Base-by-base conservation (phyloP, 2,797 vertebrate species). In the Synaphobranchus kaupii region DNA sequence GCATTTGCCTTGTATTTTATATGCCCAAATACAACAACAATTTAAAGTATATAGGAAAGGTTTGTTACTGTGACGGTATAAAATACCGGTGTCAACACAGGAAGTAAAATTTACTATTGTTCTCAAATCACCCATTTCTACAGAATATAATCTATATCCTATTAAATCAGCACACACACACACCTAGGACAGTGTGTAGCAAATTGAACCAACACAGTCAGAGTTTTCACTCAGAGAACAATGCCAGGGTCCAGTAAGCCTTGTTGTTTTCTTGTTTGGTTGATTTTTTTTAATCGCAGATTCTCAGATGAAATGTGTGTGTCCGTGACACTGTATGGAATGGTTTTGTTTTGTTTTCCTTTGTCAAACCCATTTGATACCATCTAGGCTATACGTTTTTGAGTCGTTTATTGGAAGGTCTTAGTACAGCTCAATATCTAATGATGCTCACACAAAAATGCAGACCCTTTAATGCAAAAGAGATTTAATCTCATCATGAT, bases 241-340 rank as follows among this genome's bases (percentile, higher is more conserved):
- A 83, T 58, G 50, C 1, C 13, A 34, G 8, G 12, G 13, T 31
- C 52, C 28, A 3, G 10, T 56, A 34, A 84, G 2, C 12, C n/a
- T 39, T 60, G 39, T 6, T 34, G 15, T 84, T 84, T 84, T 25
- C 34, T 66, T 83, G 9, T 54, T 83, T 20, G 0, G 5, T 84
- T 66, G 3, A 31, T 54, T 12, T 83, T 83, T 68, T 7, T 48
- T 81, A 50, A 10, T 81, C 68, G n/a, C 10, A n/a, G 28, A 28
- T 71, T 22, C 12, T 31, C 28, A 25, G 31, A 39, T 17, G 80
- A n/a, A 82, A 82, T 80, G 1, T 39, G 34, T 39, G 39, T 39
- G 39, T 39, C 28, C 3, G 7, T 76, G 81, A 10, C 44, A 25
- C 0, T 93, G 86, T 90, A 87, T 91, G 91, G 58, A 83, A 56